phyloP scores from a whole-genome alignment of 1,140 invertebrate species.

The Andricus grossulariae region DNA sequence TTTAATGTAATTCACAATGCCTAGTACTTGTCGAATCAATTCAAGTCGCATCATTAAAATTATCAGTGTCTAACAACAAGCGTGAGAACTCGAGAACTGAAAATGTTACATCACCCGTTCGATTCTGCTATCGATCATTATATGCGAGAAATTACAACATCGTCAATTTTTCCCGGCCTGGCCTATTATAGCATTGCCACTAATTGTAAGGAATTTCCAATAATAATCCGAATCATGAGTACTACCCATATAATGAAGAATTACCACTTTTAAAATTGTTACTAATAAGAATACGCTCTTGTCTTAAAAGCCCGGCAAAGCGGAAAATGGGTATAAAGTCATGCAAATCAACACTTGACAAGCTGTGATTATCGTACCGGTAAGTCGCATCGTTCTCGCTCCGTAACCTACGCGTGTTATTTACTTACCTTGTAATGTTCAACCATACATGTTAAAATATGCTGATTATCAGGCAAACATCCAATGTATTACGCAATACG shows the following conservation, averaged over 20 bases:
- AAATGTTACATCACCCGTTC: constrained; percentile 5
- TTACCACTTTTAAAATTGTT: background rate
- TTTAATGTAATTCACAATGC: background rate
- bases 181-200: background rate
- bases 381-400: background rate
- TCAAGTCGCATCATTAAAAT: background rate
- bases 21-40: background rate
- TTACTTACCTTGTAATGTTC: constrained; percentile 5
- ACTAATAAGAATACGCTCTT: background rate
- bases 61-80: constrained; percentile 10
- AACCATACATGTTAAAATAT: constrained; percentile 3
- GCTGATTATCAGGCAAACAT: constrained; percentile 17
- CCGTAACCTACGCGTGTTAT: background rate
- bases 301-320: constrained; percentile 5
- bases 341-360: constrained; percentile 9
- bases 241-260: background rate
- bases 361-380: background rate
- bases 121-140: background rate
- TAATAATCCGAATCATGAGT: background rate
- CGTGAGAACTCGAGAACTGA: background rate
- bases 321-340: constrained; percentile 3
- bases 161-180: background rate
- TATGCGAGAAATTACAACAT: background rate
- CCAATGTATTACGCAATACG: background rate
- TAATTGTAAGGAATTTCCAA: background rate